Conservation (phyloP, 1,140 invertebrate genomes). For the Drosophila repleta region DNA sequence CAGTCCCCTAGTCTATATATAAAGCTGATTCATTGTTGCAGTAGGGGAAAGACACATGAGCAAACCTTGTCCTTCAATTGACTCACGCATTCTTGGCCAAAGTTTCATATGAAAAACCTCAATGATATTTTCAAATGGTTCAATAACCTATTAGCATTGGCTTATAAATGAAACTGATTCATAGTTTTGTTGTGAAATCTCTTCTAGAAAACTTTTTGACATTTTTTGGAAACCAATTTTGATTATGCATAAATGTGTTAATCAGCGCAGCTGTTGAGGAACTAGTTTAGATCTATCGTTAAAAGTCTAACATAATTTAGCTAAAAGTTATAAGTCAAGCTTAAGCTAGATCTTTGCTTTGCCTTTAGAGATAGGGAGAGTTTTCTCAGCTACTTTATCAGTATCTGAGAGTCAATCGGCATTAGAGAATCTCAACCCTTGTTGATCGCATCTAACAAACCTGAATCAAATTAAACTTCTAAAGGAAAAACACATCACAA, state of each 20-base stretch:
- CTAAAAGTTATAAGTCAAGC: no score
- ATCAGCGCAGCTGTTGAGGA: neutral
- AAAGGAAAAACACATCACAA: no score
- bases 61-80: constrained; percentile 15
- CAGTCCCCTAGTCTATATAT: constrained; percentile 3
- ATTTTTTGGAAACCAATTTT: neutral
- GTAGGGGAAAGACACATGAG: constrained; percentile 23
- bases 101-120: neutral
- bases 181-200: constrained; percentile 27
- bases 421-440: no score
- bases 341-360: no score
- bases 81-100: constrained; percentile 36
- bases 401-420: no score
- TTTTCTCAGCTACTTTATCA: no score
- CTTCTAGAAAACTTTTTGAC: constrained; percentile 12
- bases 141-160: constrained; percentile 33
- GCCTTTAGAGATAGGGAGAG: no score
- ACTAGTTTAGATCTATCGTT: neutral
- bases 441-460: no score
- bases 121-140: constrained; percentile 19
- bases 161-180: constrained; percentile 30
- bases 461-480: no score
- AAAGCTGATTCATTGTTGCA: constrained; percentile 32
- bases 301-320: no score
- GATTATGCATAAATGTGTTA: constrained; percentile 5